phyloP scores from a whole-genome alignment of 2,797 vertebrate species.

The Squalus acanthias region DNA sequence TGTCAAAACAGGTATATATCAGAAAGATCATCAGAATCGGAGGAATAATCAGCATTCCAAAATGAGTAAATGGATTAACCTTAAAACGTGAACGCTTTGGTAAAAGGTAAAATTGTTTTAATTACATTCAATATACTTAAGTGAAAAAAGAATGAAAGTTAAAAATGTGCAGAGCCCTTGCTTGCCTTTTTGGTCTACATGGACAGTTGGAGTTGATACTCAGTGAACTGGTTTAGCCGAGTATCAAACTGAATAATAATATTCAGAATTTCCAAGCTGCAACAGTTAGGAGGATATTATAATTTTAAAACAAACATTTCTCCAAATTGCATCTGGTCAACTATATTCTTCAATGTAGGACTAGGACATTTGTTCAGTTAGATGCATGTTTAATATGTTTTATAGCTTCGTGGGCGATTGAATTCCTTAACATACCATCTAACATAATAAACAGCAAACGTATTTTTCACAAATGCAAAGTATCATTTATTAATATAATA shows the following conservation, averaged over 20 bases:
- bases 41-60: background rate
- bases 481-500: background rate
- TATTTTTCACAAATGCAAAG: background rate
- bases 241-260: background rate
- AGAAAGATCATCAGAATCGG: background rate
- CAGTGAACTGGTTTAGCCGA: background rate
- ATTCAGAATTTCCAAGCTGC: background rate
- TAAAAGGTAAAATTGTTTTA: background rate
- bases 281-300: too few species aligned
- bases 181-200: background rate
- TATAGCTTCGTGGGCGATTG: background rate
- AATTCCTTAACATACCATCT: background rate
- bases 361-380: background rate
- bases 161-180: background rate
- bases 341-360: background rate
- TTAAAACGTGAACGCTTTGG: background rate
- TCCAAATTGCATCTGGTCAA: background rate
- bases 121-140: background rate
- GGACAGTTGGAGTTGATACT: background rate
- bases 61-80: background rate
- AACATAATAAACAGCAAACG: background rate
- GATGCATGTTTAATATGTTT: background rate
- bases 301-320: background rate
- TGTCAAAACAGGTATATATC: background rate
- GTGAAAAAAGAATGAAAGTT: background rate